A percentile compares a stretch with the other conserved stretches of the same genome.
Evolutionary conservation across 2,888 invertebrate species (phyloP).

Genomic region (Latrodectus hesperus): DNA sequence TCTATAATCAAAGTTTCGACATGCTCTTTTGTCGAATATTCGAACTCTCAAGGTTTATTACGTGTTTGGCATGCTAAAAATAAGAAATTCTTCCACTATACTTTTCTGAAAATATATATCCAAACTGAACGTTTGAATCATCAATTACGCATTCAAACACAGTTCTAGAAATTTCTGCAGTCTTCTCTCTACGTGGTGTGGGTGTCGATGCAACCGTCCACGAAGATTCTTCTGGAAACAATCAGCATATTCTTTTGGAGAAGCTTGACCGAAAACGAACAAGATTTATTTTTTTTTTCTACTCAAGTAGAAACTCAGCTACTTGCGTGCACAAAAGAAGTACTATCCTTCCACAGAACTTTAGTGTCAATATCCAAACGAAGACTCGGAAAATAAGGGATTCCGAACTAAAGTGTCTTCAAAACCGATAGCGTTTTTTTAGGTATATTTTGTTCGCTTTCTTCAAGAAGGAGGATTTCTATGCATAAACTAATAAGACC

Average conservation of each 20-base stretch:
- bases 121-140: slow-evolving; percentile 32
- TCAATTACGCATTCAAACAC: slow-evolving; percentile 45
- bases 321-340: slow-evolving; percentile 16
- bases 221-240: slow-evolving; percentile 48
- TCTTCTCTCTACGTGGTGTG: slow-evolving; percentile 26
- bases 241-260: slow-evolving; percentile 37
- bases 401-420: slow-evolving; percentile 11
- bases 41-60: slow-evolving; percentile 6
- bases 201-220: slow-evolving; percentile 23
- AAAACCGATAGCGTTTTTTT: slow-evolving; percentile 28
- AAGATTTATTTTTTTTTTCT: slow-evolving; percentile 1
- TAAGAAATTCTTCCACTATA: slow-evolving; percentile 8
- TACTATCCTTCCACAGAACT: slow-evolving; percentile 10
- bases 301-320: not conserved
- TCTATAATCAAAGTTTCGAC: not conserved
- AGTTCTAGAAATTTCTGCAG: slow-evolving; percentile 27
- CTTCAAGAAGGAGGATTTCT: slow-evolving; percentile 4
- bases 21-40: slow-evolving; percentile 4
- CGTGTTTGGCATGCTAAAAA: slow-evolving; percentile 35
- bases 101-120: slow-evolving; percentile 15
- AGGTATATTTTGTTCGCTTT: slow-evolving; percentile 2
- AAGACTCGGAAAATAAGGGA: slow-evolving; percentile 43
- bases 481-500: slow-evolving; percentile 54
- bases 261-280: slow-evolving; percentile 5
- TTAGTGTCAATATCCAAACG: slow-evolving; percentile 57